Conservation (phyloP, 1,140 invertebrate genomes). For the Anastrepha obliqua region DNA sequence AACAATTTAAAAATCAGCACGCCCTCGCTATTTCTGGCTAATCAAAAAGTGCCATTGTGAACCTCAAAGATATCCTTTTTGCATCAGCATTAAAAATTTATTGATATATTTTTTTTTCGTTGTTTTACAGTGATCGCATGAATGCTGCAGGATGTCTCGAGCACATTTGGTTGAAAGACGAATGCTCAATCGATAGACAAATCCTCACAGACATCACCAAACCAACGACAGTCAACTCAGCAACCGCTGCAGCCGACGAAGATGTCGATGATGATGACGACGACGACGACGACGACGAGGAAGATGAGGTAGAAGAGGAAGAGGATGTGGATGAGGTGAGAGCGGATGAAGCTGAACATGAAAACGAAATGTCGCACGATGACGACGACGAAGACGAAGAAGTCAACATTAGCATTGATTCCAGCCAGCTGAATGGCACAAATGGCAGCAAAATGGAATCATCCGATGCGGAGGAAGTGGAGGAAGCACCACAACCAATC, state of each 20-base stretch:
- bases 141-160: slow-evolving; percentile 79
- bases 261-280: slow-evolving; percentile 61
- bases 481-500: not conserved
- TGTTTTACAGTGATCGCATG: slow-evolving; percentile 76
- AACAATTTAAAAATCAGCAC: no score
- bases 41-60: no score
- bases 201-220: slow-evolving; percentile 65
- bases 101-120: not conserved
- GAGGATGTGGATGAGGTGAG: slow-evolving; percentile 31
- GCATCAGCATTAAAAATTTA: no score
- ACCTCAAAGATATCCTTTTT: no score
- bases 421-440: slow-evolving; percentile 55
- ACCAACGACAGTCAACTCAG: slow-evolving; percentile 60
- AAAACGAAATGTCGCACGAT: slow-evolving; percentile 21
- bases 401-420: slow-evolving; percentile 54
- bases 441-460: slow-evolving; percentile 56
- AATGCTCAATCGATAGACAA: slow-evolving; percentile 68
- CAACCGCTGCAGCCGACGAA: slow-evolving; percentile 57
- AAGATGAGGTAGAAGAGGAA: slow-evolving; percentile 54
- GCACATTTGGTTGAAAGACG: slow-evolving; percentile 78
- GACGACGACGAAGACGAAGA: slow-evolving; percentile 13
- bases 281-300: slow-evolving; percentile 61
- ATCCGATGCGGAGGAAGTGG: slow-evolving; percentile 54
- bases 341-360: slow-evolving; percentile 39
- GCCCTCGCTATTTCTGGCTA: no score